These are phyloP conservation scores for Ailurus styani DNA, from an alignment of 2,113 vertebrate genomes.

Conservation along the genomic window DNA sequence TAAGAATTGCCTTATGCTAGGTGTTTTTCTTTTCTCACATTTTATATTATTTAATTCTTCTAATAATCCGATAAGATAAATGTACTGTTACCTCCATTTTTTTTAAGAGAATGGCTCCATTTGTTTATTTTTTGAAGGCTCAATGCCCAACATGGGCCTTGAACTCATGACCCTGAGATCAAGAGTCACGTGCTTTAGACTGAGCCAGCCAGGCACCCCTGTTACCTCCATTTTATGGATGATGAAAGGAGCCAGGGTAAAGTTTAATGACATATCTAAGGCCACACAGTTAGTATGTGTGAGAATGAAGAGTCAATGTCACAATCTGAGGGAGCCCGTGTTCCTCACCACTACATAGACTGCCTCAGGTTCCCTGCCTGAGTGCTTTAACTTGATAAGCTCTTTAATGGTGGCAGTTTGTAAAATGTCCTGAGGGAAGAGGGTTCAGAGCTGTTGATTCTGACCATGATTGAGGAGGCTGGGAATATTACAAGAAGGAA, in stretches of 20 bases:
- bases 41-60: neutral
- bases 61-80: neutral
- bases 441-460: neutral
- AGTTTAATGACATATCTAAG: neutral
- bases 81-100: neutral
- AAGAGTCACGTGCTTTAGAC: neutral
- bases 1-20: neutral
- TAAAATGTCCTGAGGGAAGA: neutral
- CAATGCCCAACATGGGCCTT: neutral
- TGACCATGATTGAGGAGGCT: neutral
- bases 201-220: neutral
- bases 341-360: fast-evolving
- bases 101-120: neutral
- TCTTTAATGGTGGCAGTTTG: neutral
- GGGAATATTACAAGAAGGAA: neutral
- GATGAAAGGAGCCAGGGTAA: neutral
- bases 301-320: neutral
- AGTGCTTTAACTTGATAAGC: neutral
- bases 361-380: neutral
- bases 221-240: neutral
- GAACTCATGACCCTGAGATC: neutral
- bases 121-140: neutral
- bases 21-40: neutral
- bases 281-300: neutral
- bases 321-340: too few relatives aligned